Evolutionary conservation across 2,797 vertebrate species (phyloP).

Genomic region (Pagetopsis macropterus): DNA sequence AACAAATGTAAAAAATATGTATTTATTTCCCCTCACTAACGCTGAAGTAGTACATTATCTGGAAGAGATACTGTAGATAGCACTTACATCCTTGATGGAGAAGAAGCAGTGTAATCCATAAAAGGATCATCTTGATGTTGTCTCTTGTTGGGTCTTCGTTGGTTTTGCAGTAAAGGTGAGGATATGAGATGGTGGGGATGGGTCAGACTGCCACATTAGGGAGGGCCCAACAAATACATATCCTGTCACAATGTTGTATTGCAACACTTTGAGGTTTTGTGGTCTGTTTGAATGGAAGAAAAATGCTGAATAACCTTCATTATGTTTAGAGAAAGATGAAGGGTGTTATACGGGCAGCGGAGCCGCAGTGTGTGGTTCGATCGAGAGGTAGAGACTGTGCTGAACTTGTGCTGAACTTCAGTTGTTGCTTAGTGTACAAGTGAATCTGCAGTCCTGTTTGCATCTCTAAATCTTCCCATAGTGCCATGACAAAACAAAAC

Average conservation of each 20-base stretch:
- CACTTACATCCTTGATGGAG: slow-evolving; percentile 48
- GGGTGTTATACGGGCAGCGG: no score
- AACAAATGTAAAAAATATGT: neutral
- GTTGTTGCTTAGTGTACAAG: no score
- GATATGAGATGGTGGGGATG: neutral
- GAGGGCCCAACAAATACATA: slow-evolving; percentile 6
- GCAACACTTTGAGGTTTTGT: slow-evolving; percentile 22
- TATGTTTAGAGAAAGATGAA: no score
- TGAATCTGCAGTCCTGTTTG: no score
- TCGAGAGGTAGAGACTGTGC: no score
- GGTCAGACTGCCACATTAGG: neutral
- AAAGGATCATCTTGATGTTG: slow-evolving; percentile 16
- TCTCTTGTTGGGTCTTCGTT: neutral
- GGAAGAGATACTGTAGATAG: neutral
- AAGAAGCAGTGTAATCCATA: slow-evolving; percentile 32
- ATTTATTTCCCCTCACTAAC: accelerated
- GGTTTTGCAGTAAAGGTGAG: neutral
- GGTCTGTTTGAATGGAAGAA: neutral
- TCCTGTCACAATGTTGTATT: slow-evolving; percentile 27
- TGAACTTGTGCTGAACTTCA: no score
- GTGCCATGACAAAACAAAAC: no score
- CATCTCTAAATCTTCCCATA: no score
- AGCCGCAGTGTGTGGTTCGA: no score
- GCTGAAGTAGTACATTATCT: neutral
- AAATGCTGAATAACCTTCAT: neutral